Evolutionary conservation across 1,140 invertebrate species (phyloP).

Genomic region (Thaumatotibia leucotreta): DNA sequence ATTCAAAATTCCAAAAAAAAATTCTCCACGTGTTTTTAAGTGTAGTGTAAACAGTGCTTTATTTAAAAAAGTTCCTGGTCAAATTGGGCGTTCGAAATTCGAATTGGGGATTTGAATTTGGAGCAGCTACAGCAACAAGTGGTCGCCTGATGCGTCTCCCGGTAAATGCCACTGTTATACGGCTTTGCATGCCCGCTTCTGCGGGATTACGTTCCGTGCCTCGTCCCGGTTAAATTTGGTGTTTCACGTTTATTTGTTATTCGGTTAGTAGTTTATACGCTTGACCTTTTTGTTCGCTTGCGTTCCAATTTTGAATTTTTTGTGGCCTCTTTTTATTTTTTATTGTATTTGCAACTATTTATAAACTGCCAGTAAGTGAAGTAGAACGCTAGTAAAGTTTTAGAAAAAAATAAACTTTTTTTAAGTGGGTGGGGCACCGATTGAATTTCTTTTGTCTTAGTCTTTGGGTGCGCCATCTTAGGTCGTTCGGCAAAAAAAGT

Average conservation of each 20-base stretch:
- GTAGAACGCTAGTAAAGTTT: conserved; percentile 26
- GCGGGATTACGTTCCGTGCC: conserved; percentile 48
- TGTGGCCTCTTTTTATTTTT: neutral
- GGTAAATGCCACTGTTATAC: conserved; percentile 69
- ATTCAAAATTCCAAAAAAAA: neutral
- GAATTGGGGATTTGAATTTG: conserved; percentile 21
- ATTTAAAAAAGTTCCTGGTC: conserved; percentile 36
- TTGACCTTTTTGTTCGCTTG: conserved; percentile 26
- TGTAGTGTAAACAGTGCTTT: conserved; percentile 1
- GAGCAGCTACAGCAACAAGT: conserved; percentile 60
- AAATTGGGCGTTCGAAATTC: conserved; percentile 30
- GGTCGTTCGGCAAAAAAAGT: conserved; percentile 64
- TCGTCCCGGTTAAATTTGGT: conserved; percentile 30
- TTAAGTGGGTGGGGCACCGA: conserved; percentile 49
- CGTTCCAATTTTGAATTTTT: conserved; percentile 14
- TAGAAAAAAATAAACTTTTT: conserved; percentile 29
- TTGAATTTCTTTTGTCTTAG: conserved; percentile 69
- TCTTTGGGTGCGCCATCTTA: conserved; percentile 65
- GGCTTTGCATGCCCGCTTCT: conserved; percentile 64
- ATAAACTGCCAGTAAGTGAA: conserved; percentile 7
- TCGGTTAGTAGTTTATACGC: neutral
- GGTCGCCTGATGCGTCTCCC: conserved; percentile 63
- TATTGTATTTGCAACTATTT: neutral
- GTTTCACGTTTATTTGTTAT: conserved; percentile 21
- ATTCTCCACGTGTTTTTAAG: neutral